Percentiles rank a stretch among this genome's conserved stretches.
phyloP scores from a whole-genome alignment of 2,888 invertebrate genomes.

The Alcis repandata region DNA sequence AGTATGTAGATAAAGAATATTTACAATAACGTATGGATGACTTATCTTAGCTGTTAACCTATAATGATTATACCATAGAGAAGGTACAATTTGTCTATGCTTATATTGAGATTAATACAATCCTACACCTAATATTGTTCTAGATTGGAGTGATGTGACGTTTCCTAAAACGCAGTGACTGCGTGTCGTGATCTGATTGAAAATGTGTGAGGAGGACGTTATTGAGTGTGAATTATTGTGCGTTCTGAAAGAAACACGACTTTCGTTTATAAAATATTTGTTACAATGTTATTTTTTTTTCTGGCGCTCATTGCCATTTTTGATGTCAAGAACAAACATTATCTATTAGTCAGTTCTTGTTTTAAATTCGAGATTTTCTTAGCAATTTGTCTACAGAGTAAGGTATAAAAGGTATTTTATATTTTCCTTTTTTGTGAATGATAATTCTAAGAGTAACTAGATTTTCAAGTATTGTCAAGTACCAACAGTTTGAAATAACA shows the following conservation, averaged over 20 bases:
- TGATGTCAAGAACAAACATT: not conserved
- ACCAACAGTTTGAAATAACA: slow-evolving; percentile 15
- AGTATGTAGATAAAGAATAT: slow-evolving; percentile 1
- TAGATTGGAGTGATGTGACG: not conserved
- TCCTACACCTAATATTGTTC: not conserved
- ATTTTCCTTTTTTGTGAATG: not conserved
- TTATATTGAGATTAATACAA: slow-evolving; percentile 9
- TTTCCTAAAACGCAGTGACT: slow-evolving; percentile 5
- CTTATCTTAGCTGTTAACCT: not conserved
- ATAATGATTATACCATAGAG: not conserved
- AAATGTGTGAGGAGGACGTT: not conserved
- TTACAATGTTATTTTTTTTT: not conserved
- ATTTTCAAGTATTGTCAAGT: slow-evolving; percentile 22
- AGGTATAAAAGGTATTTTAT: not conserved
- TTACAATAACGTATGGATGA: slow-evolving; percentile 3
- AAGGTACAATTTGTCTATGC: too few species aligned
- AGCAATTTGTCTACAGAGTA: not conserved
- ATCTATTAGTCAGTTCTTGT: slow-evolving; percentile 3
- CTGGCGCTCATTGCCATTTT: not conserved
- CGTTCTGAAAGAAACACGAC: not conserved
- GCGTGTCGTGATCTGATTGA: not conserved
- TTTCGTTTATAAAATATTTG: not conserved
- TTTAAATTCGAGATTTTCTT: slow-evolving; percentile 10
- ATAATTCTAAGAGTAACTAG: not conserved
- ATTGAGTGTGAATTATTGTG: not conserved